Conservation (phyloP, 2,797 vertebrate genomes). For the Danio tinwini region DNA sequence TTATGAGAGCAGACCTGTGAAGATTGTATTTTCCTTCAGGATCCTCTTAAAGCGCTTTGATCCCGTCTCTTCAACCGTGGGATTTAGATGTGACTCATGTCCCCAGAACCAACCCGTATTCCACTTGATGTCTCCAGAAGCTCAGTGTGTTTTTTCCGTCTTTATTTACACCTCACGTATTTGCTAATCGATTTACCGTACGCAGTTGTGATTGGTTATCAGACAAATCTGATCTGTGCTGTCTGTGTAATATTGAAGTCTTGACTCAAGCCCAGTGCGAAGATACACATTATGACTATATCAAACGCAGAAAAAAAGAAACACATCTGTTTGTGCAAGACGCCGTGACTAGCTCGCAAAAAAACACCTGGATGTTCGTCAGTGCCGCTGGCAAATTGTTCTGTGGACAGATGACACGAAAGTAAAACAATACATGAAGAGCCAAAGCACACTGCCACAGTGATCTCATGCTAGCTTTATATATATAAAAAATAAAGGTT, state of each 20-base stretch:
- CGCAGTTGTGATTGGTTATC: conserved; percentile 24
- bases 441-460: background rate
- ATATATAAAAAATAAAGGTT: too few relatives aligned
- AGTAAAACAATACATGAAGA: background rate
- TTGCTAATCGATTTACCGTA: conserved; percentile 29
- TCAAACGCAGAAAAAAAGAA: background rate
- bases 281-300: conserved; percentile 11
- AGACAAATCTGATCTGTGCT: background rate
- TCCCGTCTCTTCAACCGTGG: conserved; percentile 44
- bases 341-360: background rate
- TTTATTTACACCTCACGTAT: conserved; percentile 6
- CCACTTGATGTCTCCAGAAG: conserved; percentile 30
- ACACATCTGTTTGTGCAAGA: conserved; percentile 16
- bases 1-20: conserved; percentile 43
- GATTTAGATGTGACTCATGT: conserved; percentile 53
- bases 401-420: background rate
- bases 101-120: conserved; percentile 35
- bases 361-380: conserved; percentile 21
- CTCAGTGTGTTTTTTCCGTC: conserved; percentile 30
- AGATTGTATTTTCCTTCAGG: conserved; percentile 51
- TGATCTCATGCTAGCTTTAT: background rate
- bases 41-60: conserved; percentile 47
- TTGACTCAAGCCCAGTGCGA: background rate
- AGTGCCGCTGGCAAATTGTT: background rate
- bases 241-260: background rate